Base-by-base conservation (phyloP, 2,888 invertebrate genomes). In the Harpagoxenus sublaevis region DNA sequence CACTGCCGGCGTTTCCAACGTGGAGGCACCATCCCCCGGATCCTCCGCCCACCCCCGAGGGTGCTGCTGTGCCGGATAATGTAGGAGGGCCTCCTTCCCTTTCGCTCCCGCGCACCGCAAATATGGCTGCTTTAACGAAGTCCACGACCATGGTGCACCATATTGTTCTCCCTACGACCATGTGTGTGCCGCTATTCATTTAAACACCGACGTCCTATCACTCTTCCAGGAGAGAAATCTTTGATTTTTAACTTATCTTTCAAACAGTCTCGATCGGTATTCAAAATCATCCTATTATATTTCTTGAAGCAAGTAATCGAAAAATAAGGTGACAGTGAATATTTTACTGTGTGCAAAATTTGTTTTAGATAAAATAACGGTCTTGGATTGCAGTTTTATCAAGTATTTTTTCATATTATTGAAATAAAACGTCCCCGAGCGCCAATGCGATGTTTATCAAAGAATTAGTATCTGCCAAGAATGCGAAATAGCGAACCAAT, bases 41-140 rank as follows among this genome's bases (percentile, higher is more conserved):
- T 92, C 92, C 92, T 91, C 90, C 88, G 89, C 93, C 92, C 92
- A 91, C 92, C 92, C 79, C 92, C 92, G 92, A 94, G 94, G 92
- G 93, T 93, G 91, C 88, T 88, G 84, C 79, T 51, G 53, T 79
- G 79, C 87, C 87, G 91, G 84, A 87, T 89, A 88, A 90, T 89
- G 90, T 90, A 91, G 90, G 87, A 89, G 90, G 87, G 89, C 87
- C 86, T 63, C 86, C 83, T 84, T 85, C 71, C 70, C 86, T 82
- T 85, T 86, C 88, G 78, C 78, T 84, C 86, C 86, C 88, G 84
- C 86, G 86, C 86, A 91, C 89, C 89, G 92, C 94, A 94, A 94
- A 94, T 94, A 94, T 94, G 94, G 94, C 94, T 92, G 94, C 93
- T 94, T 93, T 92, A 93, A 94, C 94, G 91, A 93, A 93, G 90